Base-by-base conservation (phyloP, 1,140 invertebrate species). In the Zophobas atratus region DNA sequence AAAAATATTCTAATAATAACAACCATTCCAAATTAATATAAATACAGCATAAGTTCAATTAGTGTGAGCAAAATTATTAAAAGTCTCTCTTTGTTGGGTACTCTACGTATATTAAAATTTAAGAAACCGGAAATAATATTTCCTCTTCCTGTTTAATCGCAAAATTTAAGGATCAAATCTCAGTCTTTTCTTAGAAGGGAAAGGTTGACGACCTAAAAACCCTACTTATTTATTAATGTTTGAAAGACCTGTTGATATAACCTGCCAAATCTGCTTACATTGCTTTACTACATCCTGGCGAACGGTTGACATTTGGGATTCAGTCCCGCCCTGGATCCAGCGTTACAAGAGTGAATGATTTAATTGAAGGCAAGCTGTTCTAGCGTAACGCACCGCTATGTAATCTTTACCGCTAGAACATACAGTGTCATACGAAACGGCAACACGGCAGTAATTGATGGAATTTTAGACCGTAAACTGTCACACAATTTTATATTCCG, bases 401-500 rank as follows among this genome's bases (percentile, higher is more conserved):
- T 43, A 67, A 67, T 67, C 60, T 67, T 67, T 43, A 67, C 60
- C 60, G 60, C 60, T 67, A 67, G 35, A 63, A 34, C 35, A 39
- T 36, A 39, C 38, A 67, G 60, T 67, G 60, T 67, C 60, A 46
- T n/a, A 67, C 39, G 60, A 67, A 67, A 67, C 60, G 60, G 60
- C 2, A 20, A 43, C 39, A 33, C 39, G 39, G 60, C 38, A 38
- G 60, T 67, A 67, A 67, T 67, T 67, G 60, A 67, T 43, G 60
- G 39, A 67, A 67, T 67, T 67, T 67, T 67, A 67, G 60, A 67
- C 60, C 60, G 60, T 67, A 67, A 67, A 67, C 35, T 43, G 60
- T 43, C 60, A 36, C 39, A 20, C 38, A 32, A 67, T 67, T 67
- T 67, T 67, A 67, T 67, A 67, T 36, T 41, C 38, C 53, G 53